A percentile compares a stretch with the other conserved stretches of the same genome.
These are phyloP conservation scores for Ptychochromis oligacanthus DNA, from an alignment of 2,113 vertebrate genomes.

Conservation along the genomic window DNA sequence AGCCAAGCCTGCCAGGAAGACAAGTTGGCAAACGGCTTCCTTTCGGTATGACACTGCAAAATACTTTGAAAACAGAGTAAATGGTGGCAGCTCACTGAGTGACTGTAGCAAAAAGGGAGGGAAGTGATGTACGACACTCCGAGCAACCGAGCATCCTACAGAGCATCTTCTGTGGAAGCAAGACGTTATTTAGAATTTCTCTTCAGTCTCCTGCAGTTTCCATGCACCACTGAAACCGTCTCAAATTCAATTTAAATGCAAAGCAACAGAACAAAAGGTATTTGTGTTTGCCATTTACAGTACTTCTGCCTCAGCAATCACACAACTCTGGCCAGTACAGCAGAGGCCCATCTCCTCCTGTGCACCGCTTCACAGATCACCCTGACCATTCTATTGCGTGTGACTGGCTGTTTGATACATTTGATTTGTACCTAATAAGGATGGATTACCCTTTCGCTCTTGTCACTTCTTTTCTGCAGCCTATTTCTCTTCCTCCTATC, in stretches of 20 bases:
- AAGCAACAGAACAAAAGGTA: slow-evolving; percentile 55
- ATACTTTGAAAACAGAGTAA: slow-evolving; percentile 10
- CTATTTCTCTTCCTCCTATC: slow-evolving; percentile 40
- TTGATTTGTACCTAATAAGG: slow-evolving; percentile 61
- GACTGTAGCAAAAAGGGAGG: neutral
- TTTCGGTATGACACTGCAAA: slow-evolving; percentile 26
- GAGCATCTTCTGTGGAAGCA: slow-evolving; percentile 25
- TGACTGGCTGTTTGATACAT: slow-evolving; percentile 47
- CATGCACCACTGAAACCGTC: slow-evolving; percentile 6
- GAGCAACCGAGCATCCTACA: slow-evolving; percentile 23
- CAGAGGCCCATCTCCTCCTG: slow-evolving; percentile 14
- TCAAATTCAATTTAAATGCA: slow-evolving; percentile 78
- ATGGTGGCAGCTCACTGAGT: neutral
- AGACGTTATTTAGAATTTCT: slow-evolving; percentile 46
- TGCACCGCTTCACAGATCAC: slow-evolving; percentile 21
- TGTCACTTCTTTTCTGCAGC: slow-evolving; percentile 22
- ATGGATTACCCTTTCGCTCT: slow-evolving; percentile 58
- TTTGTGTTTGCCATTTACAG: slow-evolving; percentile 62
- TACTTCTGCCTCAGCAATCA: slow-evolving; percentile 29
- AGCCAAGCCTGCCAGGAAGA: neutral
- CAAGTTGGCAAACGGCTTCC: neutral
- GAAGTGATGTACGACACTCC: slow-evolving; percentile 33
- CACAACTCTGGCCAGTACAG: neutral
- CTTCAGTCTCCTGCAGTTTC: slow-evolving; percentile 37
- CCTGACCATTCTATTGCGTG: slow-evolving; percentile 35